Conservation (phyloP, 2,888 invertebrate species). For the Heliconius sara region DNA sequence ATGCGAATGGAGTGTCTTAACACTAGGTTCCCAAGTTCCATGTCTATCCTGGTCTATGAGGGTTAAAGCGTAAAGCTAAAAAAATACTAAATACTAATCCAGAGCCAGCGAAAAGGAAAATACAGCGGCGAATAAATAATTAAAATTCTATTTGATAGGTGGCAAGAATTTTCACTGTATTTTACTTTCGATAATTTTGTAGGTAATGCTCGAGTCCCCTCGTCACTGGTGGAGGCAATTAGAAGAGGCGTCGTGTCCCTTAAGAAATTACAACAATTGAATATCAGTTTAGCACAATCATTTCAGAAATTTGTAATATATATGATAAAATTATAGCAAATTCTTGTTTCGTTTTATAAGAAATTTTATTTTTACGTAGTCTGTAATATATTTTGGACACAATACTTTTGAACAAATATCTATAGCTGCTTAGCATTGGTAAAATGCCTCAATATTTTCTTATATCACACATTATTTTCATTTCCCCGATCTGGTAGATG, state of each 20-base stretch:
- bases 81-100: no score
- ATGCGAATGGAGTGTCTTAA: no score
- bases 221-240: conserved; percentile 18
- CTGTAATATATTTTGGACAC: no score
- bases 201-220: not conserved
- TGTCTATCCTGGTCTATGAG: no score
- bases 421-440: no score
- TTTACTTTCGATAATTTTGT: conserved; percentile 14
- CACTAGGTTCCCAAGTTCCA: no score
- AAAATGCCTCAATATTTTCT: not conserved
- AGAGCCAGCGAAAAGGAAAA: not conserved
- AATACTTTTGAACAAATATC: no score
- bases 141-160: not conserved
- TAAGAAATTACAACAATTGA: conserved; percentile 23
- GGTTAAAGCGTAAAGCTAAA: no score
- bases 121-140: conserved; percentile 3
- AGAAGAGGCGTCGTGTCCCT: not conserved
- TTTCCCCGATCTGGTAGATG: not conserved
- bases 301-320: conserved; percentile 3
- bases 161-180: conserved; percentile 17
- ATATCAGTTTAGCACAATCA: conserved; percentile 2
- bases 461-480: not conserved
- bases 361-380: not conserved
- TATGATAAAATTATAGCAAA: not conserved
- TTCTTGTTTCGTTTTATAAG: not conserved